Conservation (phyloP, 2,888 invertebrate species). For the Syritta pipiens region DNA sequence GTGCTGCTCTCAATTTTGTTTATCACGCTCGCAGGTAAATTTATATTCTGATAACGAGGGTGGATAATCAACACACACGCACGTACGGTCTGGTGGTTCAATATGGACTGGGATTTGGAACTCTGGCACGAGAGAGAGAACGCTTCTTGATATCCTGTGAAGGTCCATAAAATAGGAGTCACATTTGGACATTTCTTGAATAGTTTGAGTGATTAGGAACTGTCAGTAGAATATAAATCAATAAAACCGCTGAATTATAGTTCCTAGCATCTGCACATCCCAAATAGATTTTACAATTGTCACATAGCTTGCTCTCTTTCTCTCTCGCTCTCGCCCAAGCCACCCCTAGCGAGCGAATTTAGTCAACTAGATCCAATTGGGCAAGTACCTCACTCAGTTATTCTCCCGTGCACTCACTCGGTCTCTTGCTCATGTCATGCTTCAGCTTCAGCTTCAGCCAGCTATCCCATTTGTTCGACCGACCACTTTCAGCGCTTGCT, state of each 20-base stretch:
- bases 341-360: constrained; percentile 19
- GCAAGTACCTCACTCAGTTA: constrained; percentile 15
- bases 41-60: constrained; percentile 28
- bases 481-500: constrained; percentile 63
- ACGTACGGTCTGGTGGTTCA: not conserved
- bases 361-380: constrained; percentile 11
- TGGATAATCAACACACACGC: not conserved
- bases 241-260: constrained; percentile 49
- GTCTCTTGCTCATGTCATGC: not conserved
- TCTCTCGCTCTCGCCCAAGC: not conserved
- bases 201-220: too few relatives aligned
- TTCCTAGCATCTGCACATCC: constrained; percentile 44
- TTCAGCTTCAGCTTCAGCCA: not conserved
- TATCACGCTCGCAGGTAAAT: constrained; percentile 19
- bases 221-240: constrained; percentile 55
- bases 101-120: constrained; percentile 10
- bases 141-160: too few relatives aligned
- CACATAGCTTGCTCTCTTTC: constrained; percentile 20
- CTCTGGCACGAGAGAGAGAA: not conserved
- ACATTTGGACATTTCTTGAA: too few relatives aligned
- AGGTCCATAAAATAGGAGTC: too few relatives aligned
- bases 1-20: constrained; percentile 12
- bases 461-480: constrained; percentile 2
- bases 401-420: constrained; percentile 18
- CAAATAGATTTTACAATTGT: constrained; percentile 1